Evolutionary conservation across 1,140 invertebrate genomes (phyloP).

Genomic region (Drosophila sulfurigaster): DNA sequence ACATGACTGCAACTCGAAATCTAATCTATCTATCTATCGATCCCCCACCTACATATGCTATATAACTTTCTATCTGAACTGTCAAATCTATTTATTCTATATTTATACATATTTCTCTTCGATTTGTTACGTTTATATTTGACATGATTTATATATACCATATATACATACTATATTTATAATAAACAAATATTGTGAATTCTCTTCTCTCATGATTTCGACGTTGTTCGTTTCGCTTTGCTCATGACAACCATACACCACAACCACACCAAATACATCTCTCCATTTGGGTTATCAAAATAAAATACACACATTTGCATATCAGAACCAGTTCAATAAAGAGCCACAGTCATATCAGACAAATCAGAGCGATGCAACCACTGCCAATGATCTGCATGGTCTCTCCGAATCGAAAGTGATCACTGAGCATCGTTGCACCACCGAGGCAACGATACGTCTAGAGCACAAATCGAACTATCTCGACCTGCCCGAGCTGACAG

Average conservation of each 20-base stretch:
- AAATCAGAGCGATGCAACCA: conserved; percentile 67
- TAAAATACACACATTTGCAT: conserved; percentile 1
- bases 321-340: conserved; percentile 44
- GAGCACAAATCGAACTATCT: conserved; percentile 82
- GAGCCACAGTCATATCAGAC: conserved; percentile 71
- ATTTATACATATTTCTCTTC: conserved; percentile 35
- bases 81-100: conserved; percentile 16
- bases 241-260: conserved; percentile 50
- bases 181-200: conserved; percentile 80
- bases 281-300: conserved; percentile 24
- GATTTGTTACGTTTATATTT: conserved; percentile 61
- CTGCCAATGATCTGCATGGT: conserved; percentile 79
- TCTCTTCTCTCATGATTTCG: conserved; percentile 78
- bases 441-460: conserved; percentile 85
- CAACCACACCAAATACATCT: neutral
- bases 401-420: conserved; percentile 83
- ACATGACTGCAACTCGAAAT: conserved; percentile 43
- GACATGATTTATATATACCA: conserved; percentile 47
- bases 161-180: conserved; percentile 24
- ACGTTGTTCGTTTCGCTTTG: conserved; percentile 80
- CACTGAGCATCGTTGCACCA: conserved; percentile 85
- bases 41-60: conserved; percentile 18
- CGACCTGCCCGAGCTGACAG: conserved; percentile 74
- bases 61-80: conserved; percentile 42
- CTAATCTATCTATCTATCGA: conserved; percentile 29